Evolutionary conservation across 1,140 invertebrate genomes (phyloP).

Genomic region (Brachionus asplanchnoidis): DNA sequence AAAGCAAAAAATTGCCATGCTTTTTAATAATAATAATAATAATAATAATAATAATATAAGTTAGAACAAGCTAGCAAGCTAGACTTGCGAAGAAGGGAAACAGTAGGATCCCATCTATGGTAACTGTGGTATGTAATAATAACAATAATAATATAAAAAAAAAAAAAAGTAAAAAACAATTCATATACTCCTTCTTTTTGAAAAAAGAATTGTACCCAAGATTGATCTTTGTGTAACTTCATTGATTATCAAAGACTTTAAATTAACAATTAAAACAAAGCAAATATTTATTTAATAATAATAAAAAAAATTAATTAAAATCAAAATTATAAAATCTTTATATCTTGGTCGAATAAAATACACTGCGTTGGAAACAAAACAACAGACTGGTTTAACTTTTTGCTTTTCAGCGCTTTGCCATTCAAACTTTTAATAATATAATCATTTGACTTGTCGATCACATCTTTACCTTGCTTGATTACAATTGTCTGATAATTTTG

Average conservation of each 20-base stretch:
- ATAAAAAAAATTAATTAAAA: background rate
- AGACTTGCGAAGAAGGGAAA: too few species aligned
- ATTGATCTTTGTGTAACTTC: too few species aligned
- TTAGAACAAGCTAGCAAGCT: too few species aligned
- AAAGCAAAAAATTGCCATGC: too few species aligned
- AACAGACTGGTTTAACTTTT: background rate
- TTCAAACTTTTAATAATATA: background rate
- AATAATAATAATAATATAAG: too few species aligned
- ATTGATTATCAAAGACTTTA: background rate
- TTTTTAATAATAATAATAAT: too few species aligned
- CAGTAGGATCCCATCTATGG: too few species aligned
- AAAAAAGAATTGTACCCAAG: too few species aligned
- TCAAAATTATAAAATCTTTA: background rate
- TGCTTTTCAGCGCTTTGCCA: slow-evolving; percentile 1
- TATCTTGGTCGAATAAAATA: slow-evolving; percentile 17
- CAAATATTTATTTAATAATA: background rate
- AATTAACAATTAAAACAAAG: background rate
- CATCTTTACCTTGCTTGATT: background rate
- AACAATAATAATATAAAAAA: too few species aligned
- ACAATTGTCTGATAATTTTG: slow-evolving; percentile 5
- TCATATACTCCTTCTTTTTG: too few species aligned
- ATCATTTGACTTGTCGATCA: background rate
- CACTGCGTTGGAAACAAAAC: slow-evolving; percentile 39
- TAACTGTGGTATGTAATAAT: too few species aligned
- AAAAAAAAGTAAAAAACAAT: too few species aligned